These are phyloP conservation scores for Nesidiocoris tenuis DNA, from an alignment of 2,888 invertebrate genomes.

Conservation along the genomic window DNA sequence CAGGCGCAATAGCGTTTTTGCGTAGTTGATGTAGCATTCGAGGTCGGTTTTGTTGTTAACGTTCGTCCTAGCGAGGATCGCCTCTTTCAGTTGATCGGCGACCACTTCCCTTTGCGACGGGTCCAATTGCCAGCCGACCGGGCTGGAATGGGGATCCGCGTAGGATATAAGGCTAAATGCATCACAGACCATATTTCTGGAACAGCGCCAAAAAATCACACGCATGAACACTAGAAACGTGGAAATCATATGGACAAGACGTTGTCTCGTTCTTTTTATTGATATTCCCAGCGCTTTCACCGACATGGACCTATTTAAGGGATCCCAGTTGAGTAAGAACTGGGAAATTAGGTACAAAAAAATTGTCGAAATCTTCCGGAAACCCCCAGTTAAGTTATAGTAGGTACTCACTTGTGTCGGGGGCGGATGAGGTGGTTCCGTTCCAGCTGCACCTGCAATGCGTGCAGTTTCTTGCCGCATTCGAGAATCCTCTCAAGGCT, in stretches of 20 bases:
- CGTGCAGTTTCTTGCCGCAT: constrained; percentile 27
- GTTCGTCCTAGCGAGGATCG: constrained; percentile 33
- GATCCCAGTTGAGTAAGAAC: no score
- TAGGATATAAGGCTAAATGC: constrained; percentile 41
- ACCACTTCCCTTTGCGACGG: constrained; percentile 27
- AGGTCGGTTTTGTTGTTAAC: constrained; percentile 34
- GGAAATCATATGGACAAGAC: background rate
- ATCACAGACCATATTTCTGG: constrained; percentile 28
- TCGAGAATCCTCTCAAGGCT: constrained; percentile 24
- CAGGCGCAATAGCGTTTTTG: constrained; percentile 28
- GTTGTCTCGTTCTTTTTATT: no score
- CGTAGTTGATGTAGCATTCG: constrained; percentile 25
- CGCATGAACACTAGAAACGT: no score
- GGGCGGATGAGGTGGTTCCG: constrained; percentile 13
- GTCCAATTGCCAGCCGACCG: constrained; percentile 33
- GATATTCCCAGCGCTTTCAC: no score
- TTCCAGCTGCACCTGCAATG: constrained; percentile 20
- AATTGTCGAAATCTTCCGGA: no score
- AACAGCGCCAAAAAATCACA: background rate
- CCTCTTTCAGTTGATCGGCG: constrained; percentile 22
- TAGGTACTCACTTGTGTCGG: constrained; percentile 28
- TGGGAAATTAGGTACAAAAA: no score
- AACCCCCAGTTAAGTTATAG: no score
- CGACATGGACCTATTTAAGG: no score
- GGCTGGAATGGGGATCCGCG: constrained; percentile 29